phyloP scores from a whole-genome alignment of 2,888 invertebrate genomes.

The Callyntrura sp. region DNA sequence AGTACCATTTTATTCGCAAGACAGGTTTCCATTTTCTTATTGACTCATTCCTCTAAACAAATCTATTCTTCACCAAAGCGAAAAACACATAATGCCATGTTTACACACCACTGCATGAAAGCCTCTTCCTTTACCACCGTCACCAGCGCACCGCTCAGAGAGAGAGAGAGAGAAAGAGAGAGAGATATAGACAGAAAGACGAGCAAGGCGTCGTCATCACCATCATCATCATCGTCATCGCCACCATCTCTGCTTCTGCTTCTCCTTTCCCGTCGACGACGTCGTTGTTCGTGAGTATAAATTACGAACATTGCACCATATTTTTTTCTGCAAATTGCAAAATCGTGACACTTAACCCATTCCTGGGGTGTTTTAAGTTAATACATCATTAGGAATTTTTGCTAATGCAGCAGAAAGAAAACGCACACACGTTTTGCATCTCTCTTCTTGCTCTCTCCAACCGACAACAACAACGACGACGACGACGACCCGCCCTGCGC shows the following conservation, averaged over 20 bases:
- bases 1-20: conserved; percentile 27
- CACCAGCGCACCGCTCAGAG: background rate
- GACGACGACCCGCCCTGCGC: conserved; percentile 5
- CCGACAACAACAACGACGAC: too few relatives aligned
- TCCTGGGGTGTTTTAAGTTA: too few relatives aligned
- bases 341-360: conserved; percentile 49
- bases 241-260: too few relatives aligned
- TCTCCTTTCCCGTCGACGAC: too few relatives aligned
- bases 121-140: background rate
- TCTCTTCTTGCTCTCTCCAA: too few relatives aligned
- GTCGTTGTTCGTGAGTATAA: conserved; percentile 36
- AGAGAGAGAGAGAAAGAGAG: background rate
- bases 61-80: background rate
- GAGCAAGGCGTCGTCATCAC: background rate
- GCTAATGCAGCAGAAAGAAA: conserved; percentile 26
- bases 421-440: too few relatives aligned
- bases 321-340: conserved; percentile 51
- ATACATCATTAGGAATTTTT: conserved; percentile 9
- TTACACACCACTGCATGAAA: too few relatives aligned
- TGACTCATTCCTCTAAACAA: conserved; percentile 32
- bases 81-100: too few relatives aligned
- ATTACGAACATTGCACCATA: background rate
- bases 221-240: background rate
- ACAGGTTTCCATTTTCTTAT: conserved; percentile 44
- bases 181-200: background rate